Base-by-base conservation (phyloP, 2,113 vertebrate genomes). In the Edolisoma coerulescens region DNA sequence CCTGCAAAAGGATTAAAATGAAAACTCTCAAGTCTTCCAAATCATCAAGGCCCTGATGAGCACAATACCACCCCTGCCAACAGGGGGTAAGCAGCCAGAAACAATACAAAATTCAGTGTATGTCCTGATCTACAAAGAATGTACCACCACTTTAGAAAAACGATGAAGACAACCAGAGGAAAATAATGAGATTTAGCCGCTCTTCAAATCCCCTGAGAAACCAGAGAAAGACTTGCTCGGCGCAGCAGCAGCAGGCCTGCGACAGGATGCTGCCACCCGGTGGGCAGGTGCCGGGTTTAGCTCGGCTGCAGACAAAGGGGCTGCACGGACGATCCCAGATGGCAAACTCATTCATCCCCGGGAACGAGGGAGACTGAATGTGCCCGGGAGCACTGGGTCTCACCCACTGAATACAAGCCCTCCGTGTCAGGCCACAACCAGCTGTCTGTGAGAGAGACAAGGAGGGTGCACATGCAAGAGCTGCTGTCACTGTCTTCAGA, bases 241-340 rank as follows among this genome's bases (percentile, higher is more conserved):
- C 4, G 3, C 47, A 3, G 73, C 52, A 61, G 83, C 93, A 85
- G 90, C 18, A 37, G 56, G 69, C 30, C 53, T 22, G 81, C 0
- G 3, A 67, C 57, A 49, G 68, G 60, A 57, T 85, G 90, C 95
- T 95, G 95, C 92, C 84, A 64, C 87, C 85, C 70, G 16, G 82
- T 16, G 87, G 95, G 96, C 92, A 91, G 95, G 78, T 71, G 76
- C 78, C 5, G 28, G 61, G 9, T 44, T 57, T 16, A 14, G 39
- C 60, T 6, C 0, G 0, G 74, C 39, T 0, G 0, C 67, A 37
- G 28, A 94, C 88, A 90, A 95, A 93, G 28, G 60, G 52, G 52
- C 74, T 8, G 53, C 0, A 0, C 8, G 2, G 87, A 11, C n/a
- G 37, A 7, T 3, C 82, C 84, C 92, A 87, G 87, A 82, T 85